A percentile compares a stretch with the other conserved stretches of the same genome.
Evolutionary conservation across 30 jellyfish, hydroid and myxozoan genomes (phyloP).

Genomic region (Sanderia malayensis): DNA sequence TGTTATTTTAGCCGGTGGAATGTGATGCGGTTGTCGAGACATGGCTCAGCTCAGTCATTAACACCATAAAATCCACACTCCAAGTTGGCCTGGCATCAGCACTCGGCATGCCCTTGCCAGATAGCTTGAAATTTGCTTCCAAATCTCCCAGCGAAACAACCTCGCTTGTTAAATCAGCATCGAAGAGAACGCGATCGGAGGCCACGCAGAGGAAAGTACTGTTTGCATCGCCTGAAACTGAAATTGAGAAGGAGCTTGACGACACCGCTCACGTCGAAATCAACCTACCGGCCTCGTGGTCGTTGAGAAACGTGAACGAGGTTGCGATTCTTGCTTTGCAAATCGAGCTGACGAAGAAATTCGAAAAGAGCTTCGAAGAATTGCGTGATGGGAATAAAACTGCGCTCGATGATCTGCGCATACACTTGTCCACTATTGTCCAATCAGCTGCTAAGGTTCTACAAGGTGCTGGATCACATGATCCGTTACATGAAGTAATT

Average conservation of each 20-base stretch:
- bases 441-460: conserved; percentile 49
- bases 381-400: conserved; percentile 30
- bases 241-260: conserved; percentile 31
- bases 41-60: conserved; percentile 43
- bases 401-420: conserved; percentile 35
- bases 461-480: conserved; percentile 36
- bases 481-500: conserved; percentile 37
- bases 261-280: conserved; percentile 45
- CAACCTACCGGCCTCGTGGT: conserved; percentile 60
- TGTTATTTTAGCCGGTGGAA: conserved; percentile 46
- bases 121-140: conserved; percentile 11
- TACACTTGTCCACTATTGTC: conserved; percentile 31
- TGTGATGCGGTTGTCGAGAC: conserved; percentile 52
- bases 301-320: conserved; percentile 45
- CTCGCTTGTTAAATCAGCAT: conserved; percentile 12
- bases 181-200: conserved; percentile 9
- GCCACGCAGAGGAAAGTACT: conserved; percentile 58
- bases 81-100: conserved; percentile 52
- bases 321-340: conserved; percentile 54
- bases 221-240: conserved; percentile 57
- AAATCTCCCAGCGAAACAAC: conserved; percentile 22
- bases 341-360: conserved; percentile 48
- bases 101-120: conserved; percentile 65
- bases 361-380: conserved; percentile 47
- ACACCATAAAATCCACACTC: conserved; percentile 38